Evolutionary conservation across 1,140 invertebrate species (phyloP).

Genomic region (Caenorhabditis brenneri): DNA sequence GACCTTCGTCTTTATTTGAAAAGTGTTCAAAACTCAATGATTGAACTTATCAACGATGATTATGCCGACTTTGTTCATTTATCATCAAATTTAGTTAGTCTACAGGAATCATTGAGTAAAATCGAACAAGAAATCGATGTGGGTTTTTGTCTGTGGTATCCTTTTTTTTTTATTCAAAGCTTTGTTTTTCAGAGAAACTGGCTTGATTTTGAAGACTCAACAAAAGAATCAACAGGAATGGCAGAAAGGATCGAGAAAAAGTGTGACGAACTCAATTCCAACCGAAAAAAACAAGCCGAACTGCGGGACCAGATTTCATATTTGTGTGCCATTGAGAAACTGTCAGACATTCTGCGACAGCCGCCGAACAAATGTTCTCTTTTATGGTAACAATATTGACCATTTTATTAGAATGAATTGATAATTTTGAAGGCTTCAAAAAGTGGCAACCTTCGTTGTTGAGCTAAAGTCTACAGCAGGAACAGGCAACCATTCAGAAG

Average conservation of each 20-base stretch:
- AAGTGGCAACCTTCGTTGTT: conserved; percentile 32
- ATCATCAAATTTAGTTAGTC: conserved; percentile 82
- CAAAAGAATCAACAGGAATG: conserved; percentile 35
- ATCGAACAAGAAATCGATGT: conserved; percentile 63
- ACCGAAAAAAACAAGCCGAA: conserved; percentile 41
- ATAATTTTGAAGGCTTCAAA: conserved; percentile 24
- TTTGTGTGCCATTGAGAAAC: conserved; percentile 1
- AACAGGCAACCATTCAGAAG: neutral
- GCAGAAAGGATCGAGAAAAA: conserved; percentile 42
- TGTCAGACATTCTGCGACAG: neutral
- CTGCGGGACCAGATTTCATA: conserved; percentile 21
- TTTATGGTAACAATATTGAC: neutral
- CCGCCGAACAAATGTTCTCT: neutral
- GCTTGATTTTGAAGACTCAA: conserved; percentile 51
- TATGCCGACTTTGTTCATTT: conserved; percentile 95
- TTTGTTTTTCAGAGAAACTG: conserved; percentile 46
- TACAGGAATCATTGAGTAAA: conserved; percentile 64
- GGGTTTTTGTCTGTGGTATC: too few relatives aligned
- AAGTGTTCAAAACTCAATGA: conserved; percentile 86
- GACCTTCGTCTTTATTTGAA: conserved; percentile 88
- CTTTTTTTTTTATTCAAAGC: neutral
- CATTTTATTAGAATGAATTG: neutral
- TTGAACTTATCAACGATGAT: conserved; percentile 94
- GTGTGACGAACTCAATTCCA: conserved; percentile 42
- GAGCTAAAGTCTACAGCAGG: neutral